phyloP scores from a whole-genome alignment of 2,797 vertebrate genomes.

The Sternotherus odoratus region DNA sequence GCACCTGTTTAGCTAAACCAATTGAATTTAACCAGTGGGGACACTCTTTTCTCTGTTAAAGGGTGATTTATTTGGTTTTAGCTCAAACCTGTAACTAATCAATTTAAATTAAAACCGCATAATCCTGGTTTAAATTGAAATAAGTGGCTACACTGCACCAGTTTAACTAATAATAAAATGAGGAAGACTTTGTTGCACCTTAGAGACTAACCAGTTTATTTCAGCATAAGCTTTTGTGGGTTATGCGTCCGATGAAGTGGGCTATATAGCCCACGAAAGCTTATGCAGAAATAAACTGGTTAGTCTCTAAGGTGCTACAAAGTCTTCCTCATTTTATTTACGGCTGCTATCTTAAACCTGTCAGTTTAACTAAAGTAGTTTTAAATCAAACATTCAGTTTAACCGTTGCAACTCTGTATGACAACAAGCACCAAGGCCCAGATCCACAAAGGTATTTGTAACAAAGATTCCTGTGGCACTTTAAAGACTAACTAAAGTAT shows the following conservation, averaged over 20 bases:
- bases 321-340: too few species aligned
- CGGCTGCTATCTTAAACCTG: too few species aligned
- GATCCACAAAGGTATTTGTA: not conserved
- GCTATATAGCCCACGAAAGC: too few species aligned
- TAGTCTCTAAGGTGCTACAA: too few species aligned
- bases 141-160: not conserved
- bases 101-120: not conserved
- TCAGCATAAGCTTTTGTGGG: too few species aligned
- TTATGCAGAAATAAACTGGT: too few species aligned
- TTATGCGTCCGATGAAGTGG: too few species aligned
- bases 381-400: not conserved
- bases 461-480: too few species aligned
- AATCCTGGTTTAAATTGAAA: not conserved
- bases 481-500: too few species aligned
- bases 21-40: not conserved
- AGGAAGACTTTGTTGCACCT: too few species aligned
- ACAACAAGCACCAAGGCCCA: not conserved
- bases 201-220: too few species aligned
- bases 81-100: not conserved
- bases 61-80: not conserved
- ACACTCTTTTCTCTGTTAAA: not conserved
- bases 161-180: not conserved
- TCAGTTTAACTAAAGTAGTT: not conserved
- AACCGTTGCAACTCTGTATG: not conserved
- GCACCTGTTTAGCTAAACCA: fast-evolving